Evolutionary conservation across 2,113 vertebrate genomes (phyloP), one percentile per base, ranked within the genome.

Genomic region (Corythornis madagascariensis): DNA sequence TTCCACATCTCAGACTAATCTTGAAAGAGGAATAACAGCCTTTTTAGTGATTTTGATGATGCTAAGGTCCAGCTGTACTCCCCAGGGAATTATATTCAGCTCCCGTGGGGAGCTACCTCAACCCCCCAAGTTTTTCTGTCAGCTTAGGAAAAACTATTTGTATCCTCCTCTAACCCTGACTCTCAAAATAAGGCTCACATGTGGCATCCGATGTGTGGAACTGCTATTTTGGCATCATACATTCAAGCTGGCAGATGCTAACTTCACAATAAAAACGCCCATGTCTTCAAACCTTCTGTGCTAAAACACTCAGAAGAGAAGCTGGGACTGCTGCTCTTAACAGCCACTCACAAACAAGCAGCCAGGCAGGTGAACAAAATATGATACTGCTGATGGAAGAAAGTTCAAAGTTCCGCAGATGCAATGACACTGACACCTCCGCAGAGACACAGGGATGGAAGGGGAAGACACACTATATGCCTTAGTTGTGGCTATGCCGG

Each of bases 401-500:
- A n/a, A 71, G 35, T 0, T 31, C n/a, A 29, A 21, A 82, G 90
- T 29, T 29, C 22, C 16, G 48, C 55, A 48, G 45, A 9, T 52
- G 47, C 25, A 79, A 47, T 56, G 67, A 65, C 7, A 52, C 25
- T 55, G 79, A 64, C 35, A 61, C 9, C 64, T 73, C 21, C 2
- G 24, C 8, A 1, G n/a, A 45, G 85, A 47, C 48, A 45, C 9
- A 8, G 35, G 31, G 10, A 10, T 33, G 13, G 55, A 79, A 82
- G 7, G 10, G 21, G 19, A 89, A 88, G 18, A 33, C 22, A 29
- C 0, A 0, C 4, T 53, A 22, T 10, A 31, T 35, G 6, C 26
- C 60, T 74, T n/a, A 56, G 33, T 29, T 91, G 75, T 82, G 29
- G 20, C 53, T 65, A 7, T 1, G 2, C 11, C 1, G 8, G 28